These are phyloP conservation scores for Phocoena sinus DNA, from an alignment of 2,113 vertebrate species.

Conservation along the genomic window DNA sequence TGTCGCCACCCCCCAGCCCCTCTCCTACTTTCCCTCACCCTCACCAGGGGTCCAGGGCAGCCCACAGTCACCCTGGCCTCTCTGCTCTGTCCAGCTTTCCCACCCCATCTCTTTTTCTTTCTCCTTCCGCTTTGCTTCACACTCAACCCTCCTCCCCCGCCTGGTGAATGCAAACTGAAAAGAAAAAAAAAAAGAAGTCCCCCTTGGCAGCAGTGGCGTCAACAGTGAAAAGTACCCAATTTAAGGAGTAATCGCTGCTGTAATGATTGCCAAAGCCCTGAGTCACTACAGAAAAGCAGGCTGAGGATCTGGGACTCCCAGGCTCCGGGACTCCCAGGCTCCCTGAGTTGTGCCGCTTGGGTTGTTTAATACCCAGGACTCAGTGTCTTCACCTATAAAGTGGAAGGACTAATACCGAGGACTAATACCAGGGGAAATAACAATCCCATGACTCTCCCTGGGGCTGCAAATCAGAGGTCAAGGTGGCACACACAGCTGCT, in stretches of 20 bases:
- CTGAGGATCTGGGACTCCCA: background rate
- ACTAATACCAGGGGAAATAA: background rate
- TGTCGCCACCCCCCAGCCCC: accelerated
- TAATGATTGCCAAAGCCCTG: background rate
- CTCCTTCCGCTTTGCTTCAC: background rate
- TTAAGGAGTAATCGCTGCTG: conserved; percentile 1
- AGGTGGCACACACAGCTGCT: background rate
- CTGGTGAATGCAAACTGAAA: background rate
- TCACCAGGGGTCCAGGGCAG: background rate
- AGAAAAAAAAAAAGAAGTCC: background rate
- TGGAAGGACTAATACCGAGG: background rate
- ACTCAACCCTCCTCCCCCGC: background rate
- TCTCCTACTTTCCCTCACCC: accelerated
- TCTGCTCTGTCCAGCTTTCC: background rate
- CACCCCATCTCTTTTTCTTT: background rate
- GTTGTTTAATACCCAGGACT: background rate
- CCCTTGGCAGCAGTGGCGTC: background rate
- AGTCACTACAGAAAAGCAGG: background rate
- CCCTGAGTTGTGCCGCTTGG: background rate
- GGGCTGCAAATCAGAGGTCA: background rate
- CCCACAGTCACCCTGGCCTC: background rate
- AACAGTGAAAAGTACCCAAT: conserved; percentile 10
- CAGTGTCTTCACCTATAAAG: background rate
- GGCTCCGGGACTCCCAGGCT: background rate
- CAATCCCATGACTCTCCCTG: background rate